Base-by-base conservation (phyloP, 2,113 vertebrate genomes). In the Platysternon megacephalum region DNA sequence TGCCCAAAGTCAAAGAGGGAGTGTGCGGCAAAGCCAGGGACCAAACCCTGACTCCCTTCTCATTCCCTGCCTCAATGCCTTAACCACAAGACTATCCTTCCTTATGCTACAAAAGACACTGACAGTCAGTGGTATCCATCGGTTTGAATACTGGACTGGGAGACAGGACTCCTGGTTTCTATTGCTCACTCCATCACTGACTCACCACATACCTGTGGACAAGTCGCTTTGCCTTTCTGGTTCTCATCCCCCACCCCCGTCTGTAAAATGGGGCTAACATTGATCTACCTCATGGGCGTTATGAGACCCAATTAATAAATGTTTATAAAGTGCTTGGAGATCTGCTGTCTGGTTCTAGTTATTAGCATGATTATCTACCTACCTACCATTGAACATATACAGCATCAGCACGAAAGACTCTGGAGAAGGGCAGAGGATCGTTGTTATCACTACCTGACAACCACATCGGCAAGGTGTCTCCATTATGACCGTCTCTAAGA, bases 141-240 rank as follows among this genome's bases (percentile, higher is more conserved):
- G n/a, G 11, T 58, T 82, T 28, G 76, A 39, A 21, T 3, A 12
- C 65, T 35, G 81, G 11, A 79, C 21, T 21, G 24, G 65, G 74
- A 86, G 4, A 81, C 26, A 46, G 72, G 42, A 44, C 22, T 26
- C 39, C 39, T 44, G 39, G 72, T 24, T 44, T 68, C 22, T 76
- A 8, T 42, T 44, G 42, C 72, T 76, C 39, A 11, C 11, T 39
- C 42, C 39, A 24, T 12, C 35, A 11, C 68, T 16, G 42, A 76
- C 72, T 76, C 42, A 76, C 72, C 72, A 44, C 22, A 28, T 28
- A 24, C 22, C 65, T 6, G 24, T 14, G 1, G 35, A 68, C 56
- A 78, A 29, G 4, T 4, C 39, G n/a, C n/a, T 6, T 3, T 1
- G 12, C 3, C 49, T 32, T 51, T 11, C 61, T 4, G 6, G 0